phyloP scores from a whole-genome alignment of 2,113 vertebrate genomes.

The Ascaphus truei region DNA sequence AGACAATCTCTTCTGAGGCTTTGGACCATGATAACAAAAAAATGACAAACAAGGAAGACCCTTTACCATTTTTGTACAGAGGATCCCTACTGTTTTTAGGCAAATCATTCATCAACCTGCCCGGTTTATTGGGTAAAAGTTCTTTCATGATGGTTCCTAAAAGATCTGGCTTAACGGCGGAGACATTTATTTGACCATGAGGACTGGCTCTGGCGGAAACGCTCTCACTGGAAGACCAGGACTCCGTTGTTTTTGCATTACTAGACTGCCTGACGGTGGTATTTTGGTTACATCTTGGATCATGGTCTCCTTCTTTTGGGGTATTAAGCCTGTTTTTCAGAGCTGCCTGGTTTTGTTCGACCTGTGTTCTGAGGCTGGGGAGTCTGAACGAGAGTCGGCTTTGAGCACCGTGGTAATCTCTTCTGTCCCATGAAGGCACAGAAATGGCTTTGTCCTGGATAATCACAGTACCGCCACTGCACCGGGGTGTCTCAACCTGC shows the following conservation, averaged over 20 bases:
- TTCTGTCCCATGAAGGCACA: neutral
- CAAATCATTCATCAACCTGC: neutral
- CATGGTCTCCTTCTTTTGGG: neutral
- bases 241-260: neutral
- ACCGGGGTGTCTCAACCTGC: neutral
- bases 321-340: neutral
- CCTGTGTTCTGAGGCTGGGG: conserved; percentile 15
- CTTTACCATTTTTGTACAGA: neutral
- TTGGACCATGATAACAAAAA: too few species aligned
- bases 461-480: neutral
- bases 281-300: too few species aligned
- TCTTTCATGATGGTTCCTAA: conserved; percentile 18
- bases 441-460: conserved; percentile 10
- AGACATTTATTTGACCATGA: neutral
- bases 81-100: neutral
- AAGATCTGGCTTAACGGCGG: neutral
- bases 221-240: neutral
- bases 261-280: neutral
- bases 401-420: neutral
- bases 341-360: conserved; percentile 26
- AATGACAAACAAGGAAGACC: too few species aligned
- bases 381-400: neutral
- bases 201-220: too few species aligned
- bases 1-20: too few species aligned
- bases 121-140: conserved; percentile 30